Evolutionary conservation across 23 tunicate genomes (phyloP), one percentile per base, ranked within the genome.

Genomic region (Styela plicata): DNA sequence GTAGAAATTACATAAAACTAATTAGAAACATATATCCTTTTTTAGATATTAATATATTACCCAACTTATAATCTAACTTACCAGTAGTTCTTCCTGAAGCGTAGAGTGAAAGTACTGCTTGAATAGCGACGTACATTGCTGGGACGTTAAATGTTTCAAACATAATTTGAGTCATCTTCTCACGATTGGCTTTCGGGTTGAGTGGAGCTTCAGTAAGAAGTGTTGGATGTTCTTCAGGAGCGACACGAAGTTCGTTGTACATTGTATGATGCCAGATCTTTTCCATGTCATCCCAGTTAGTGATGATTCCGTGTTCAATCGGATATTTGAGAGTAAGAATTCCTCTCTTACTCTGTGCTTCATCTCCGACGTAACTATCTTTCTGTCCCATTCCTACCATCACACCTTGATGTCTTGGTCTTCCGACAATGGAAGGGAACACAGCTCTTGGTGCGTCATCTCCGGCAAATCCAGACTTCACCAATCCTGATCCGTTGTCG

Each of bases 301-400:
- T 44, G 57, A 44, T 44, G 57, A 44, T 44, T 44, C 57, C 57
- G 57, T 44, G 57, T 44, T 44, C 57, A 44, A 44, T 44, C 57
- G 57, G 57, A 44, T 44, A 44, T 44, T 44, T 44, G 57, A 44
- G 57, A 44, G 57, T 44, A 44, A 44, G 57, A 30, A 95, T 95
- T 64, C 99, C 99, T 63, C 99, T 74, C 63, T 95, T 95, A 87
- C 96, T 86, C 64, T 95, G 99, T 17, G 99, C 99, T 87, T 95
- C 99, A 61, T 95, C 99, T 10, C 99, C 99, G 33, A 95, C 99
- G 85, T 95, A 95, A 34, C 88, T 82, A 88, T 94, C 99, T 68
- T 94, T 94, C 65, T 94, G 99, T 28, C 99, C 99, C 99, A 95
- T 95, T 26, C 99, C 99, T 61, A 95, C 99, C 99, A 95, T 95